phyloP scores from a whole-genome alignment of 2,113 vertebrate species.

The Paedocypris sp. region DNA sequence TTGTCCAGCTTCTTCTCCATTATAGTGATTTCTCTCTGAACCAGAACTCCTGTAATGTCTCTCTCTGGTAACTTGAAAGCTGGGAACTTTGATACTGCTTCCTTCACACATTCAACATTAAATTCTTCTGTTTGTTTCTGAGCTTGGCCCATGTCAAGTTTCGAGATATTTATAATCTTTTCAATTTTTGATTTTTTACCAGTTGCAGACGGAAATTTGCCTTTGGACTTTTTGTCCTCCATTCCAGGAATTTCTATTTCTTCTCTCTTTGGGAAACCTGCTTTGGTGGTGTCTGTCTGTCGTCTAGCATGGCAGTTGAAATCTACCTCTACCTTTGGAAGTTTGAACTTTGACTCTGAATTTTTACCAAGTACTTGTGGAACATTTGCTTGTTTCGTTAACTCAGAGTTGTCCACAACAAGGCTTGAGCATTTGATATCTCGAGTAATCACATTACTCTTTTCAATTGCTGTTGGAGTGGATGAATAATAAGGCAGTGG shows the following conservation, averaged over 20 bases:
- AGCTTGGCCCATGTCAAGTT: conserved; percentile 28
- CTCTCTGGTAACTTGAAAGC: conserved; percentile 58
- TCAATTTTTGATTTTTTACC: conserved; percentile 40
- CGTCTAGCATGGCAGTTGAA: conserved; percentile 33
- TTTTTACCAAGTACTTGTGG: conserved; percentile 30
- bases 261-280: conserved; percentile 58
- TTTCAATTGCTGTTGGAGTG: conserved; percentile 9
- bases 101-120: conserved; percentile 59
- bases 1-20: conserved; percentile 58
- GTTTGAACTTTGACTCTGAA: conserved; percentile 41
- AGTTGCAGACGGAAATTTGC: conserved; percentile 23
- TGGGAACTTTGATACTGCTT: conserved; percentile 59
- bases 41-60: conserved; percentile 50
- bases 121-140: conserved; percentile 48
- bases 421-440: conserved; percentile 21
- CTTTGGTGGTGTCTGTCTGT: conserved; percentile 27
- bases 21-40: conserved; percentile 58
- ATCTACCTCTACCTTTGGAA: conserved; percentile 44
- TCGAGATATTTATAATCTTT: conserved; percentile 22
- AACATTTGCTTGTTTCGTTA: conserved; percentile 17
- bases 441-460: neutral
- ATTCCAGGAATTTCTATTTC: conserved; percentile 67
- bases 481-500: too few relatives aligned
- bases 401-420: conserved; percentile 17
- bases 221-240: conserved; percentile 43